phyloP scores from a whole-genome alignment of 1,140 invertebrate species.

The Lepidurus packardi region DNA sequence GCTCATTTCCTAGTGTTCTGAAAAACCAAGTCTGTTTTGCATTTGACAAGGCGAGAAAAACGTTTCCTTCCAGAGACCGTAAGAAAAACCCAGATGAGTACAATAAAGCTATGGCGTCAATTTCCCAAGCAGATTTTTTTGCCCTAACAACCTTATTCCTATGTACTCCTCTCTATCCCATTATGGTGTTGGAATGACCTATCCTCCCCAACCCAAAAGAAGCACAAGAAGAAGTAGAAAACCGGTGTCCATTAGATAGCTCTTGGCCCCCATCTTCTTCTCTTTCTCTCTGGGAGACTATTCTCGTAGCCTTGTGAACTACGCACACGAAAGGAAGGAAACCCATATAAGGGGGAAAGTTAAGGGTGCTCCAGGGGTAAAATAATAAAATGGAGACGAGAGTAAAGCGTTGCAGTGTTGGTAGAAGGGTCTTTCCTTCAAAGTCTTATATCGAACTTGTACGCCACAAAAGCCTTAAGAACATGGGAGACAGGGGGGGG shows the following conservation, averaged over 20 bases:
- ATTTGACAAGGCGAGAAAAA: not conserved
- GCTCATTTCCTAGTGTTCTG: not conserved
- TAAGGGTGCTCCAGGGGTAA: not conserved
- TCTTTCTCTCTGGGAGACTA: not conserved
- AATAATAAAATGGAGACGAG: slow-evolving; percentile 7
- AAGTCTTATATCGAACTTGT: slow-evolving; percentile 9
- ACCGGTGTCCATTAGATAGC: slow-evolving; percentile 13
- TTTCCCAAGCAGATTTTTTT: not conserved
- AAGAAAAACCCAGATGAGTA: slow-evolving; percentile 8
- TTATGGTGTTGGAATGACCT: not conserved
- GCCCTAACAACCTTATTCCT: not conserved
- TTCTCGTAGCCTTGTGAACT: not conserved
- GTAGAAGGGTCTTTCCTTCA: not conserved
- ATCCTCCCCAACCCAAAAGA: not conserved
- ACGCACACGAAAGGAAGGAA: not conserved
- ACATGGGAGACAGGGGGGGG: not conserved
- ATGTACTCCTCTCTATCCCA: not conserved
- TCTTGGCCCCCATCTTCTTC: not conserved
- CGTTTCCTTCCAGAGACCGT: not conserved
- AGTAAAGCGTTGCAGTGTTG: not conserved
- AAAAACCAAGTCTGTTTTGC: slow-evolving; percentile 15
- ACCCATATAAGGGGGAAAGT: not conserved
- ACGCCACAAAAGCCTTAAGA: not conserved
- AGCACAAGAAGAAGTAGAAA: not conserved
- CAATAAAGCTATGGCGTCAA: slow-evolving; percentile 4